Evolutionary conservation across 2,113 vertebrate species (phyloP), one percentile per base, ranked within the genome.

Genomic region (Pseudolaguvia tuberculata): DNA sequence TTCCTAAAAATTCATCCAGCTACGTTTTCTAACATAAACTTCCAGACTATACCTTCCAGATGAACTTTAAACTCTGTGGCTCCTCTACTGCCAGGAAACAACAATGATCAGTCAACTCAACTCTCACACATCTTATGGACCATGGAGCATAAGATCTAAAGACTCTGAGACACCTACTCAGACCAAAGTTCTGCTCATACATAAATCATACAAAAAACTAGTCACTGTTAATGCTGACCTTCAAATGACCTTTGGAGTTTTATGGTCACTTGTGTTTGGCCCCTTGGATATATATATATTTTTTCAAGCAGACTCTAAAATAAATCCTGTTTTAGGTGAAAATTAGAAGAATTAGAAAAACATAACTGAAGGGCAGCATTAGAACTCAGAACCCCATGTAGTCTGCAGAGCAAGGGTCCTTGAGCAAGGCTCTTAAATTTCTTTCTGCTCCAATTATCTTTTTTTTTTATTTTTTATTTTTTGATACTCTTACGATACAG

Each of bases 81-180:
- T 23, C 63, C 20, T 10, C 50, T 20, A 67, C 45, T 50, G 63
- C 45, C 10, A 29, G 27, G 14, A 23, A 67, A 50, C 45, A 27
- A 66, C 23, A 11, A 17, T 29, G 50, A 67, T 67, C 45, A 67
- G 20, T 50, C 45, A 67, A 23, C 47, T 42, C 45, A 50, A 50
- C 45, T 66, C 23, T 67, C 23, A 50, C 4, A 67, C 17, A 67
- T 48, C 42, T 25, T 66, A 27, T 66, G 21, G 63, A 50, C 63
- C 63, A 48, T 35, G 31, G n/a, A n/a, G n/a, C n/a, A 35, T 35
- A 35, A 35, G 3, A 35, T 35, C 6, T 35, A 3, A 3, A 4
- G 6, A 35, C 31, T 35, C 31, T 6, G 31, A 6, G 31, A 4
- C 31, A 35, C 31, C 39, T 4, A 42, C 39, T 42, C 39, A 9